Conservation (phyloP, 2,888 invertebrate genomes). For the Drosophila ustulata region DNA sequence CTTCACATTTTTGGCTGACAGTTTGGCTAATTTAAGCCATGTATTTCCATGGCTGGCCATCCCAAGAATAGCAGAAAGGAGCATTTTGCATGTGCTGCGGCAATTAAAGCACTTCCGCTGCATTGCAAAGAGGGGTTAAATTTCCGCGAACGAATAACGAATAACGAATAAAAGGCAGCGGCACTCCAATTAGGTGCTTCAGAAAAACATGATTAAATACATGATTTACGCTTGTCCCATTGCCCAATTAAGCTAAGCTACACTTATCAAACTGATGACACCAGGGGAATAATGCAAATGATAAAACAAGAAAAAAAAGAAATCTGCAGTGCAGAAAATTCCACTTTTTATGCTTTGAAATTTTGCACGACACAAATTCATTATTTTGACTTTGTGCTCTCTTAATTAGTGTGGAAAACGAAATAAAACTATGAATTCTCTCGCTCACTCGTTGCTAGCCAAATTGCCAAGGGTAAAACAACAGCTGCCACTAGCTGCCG, state of each 20-base stretch:
- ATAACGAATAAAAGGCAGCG: neutral
- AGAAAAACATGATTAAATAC: neutral
- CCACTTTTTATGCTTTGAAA: constrained; percentile 26
- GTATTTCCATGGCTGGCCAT: constrained; percentile 43
- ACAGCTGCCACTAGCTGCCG: constrained; percentile 17
- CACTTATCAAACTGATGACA: neutral
- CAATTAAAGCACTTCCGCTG: constrained; percentile 68
- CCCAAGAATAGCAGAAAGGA: constrained; percentile 17
- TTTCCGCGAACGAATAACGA: constrained; percentile 35
- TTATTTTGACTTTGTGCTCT: constrained; percentile 29
- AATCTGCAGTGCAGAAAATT: constrained; percentile 10
- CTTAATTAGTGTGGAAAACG: constrained; percentile 59
- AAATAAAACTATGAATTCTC: constrained; percentile 39
- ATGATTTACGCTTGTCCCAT: constrained; percentile 1
- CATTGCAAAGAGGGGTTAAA: constrained; percentile 35
- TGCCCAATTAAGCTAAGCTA: neutral
- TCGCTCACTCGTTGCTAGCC: constrained; percentile 22
- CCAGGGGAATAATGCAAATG: constrained; percentile 10
- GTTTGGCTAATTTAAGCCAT: constrained; percentile 56
- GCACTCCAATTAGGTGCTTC: neutral
- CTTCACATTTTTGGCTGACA: constrained; percentile 56
- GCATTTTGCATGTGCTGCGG: constrained; percentile 54
- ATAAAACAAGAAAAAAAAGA: neutral
- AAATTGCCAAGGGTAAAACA: constrained; percentile 1
- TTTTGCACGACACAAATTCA: constrained; percentile 36